Evolutionary conservation across 1,140 invertebrate species (phyloP).

Genomic region (Drosophila rufa): DNA sequence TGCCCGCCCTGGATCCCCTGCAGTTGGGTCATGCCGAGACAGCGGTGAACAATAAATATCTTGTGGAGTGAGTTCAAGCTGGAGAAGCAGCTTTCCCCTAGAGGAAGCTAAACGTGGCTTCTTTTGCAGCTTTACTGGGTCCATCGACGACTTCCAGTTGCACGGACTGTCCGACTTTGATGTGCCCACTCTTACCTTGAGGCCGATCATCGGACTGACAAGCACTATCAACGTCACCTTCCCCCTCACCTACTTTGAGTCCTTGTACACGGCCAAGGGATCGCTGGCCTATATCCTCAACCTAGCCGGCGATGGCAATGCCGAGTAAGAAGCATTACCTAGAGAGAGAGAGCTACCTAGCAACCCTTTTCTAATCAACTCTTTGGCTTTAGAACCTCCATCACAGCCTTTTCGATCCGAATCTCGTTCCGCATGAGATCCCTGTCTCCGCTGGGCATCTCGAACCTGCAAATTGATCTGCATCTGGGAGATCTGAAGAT

Average conservation of each 20-base stretch:
- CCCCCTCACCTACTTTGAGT: slow-evolving; percentile 62
- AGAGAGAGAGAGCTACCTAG: no score
- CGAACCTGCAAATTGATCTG: slow-evolving; percentile 53
- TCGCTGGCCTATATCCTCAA: slow-evolving; percentile 73
- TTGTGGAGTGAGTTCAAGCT: slow-evolving; percentile 67
- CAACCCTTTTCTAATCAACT: not conserved
- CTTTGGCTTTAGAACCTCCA: slow-evolving; percentile 30
- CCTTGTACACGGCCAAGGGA: slow-evolving; percentile 77
- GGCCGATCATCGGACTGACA: slow-evolving; percentile 6
- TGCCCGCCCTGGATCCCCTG: slow-evolving; percentile 75
- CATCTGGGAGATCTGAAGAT: slow-evolving; percentile 62
- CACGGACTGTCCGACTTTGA: slow-evolving; percentile 71
- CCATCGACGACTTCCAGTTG: slow-evolving; percentile 65
- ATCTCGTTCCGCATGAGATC: slow-evolving; percentile 58
- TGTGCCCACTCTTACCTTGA: slow-evolving; percentile 50
- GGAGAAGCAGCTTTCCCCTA: not conserved
- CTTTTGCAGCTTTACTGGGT: slow-evolving; percentile 62
- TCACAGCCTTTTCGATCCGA: slow-evolving; percentile 48
- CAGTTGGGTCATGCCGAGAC: slow-evolving; percentile 40
- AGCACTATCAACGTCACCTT: slow-evolving; percentile 67
- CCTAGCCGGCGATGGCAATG: slow-evolving; percentile 72
- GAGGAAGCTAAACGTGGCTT: not conserved
- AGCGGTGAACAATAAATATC: slow-evolving; percentile 66
- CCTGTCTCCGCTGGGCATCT: slow-evolving; percentile 44
- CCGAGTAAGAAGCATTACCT: slow-evolving; percentile 52